These are phyloP conservation scores for Anas bahamensis DNA, from an alignment of 2,797 vertebrate genomes.

Conservation along the genomic window DNA sequence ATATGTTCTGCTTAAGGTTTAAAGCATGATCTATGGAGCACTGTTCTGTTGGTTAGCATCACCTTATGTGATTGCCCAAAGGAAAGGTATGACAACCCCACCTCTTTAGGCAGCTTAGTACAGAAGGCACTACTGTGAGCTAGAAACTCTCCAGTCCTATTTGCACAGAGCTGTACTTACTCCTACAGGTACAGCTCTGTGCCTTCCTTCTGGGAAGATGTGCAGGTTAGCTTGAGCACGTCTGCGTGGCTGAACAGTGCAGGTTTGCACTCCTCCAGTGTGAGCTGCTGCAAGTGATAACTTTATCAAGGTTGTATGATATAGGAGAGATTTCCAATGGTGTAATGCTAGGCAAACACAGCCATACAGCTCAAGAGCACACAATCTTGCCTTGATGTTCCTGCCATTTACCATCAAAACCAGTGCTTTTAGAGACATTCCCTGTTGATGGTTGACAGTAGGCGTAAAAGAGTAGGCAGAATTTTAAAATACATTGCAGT, in stretches of 20 bases:
- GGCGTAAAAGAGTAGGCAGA: not conserved
- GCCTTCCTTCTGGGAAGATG: not conserved
- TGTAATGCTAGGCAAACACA: rapidly evolving
- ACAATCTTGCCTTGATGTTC: not conserved
- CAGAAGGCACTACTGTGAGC: not conserved
- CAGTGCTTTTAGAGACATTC: not conserved
- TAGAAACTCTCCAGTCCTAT: not conserved
- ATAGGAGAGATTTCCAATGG: not conserved
- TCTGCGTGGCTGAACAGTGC: rapidly evolving
- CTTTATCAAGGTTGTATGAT: not conserved
- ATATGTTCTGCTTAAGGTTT: not conserved
- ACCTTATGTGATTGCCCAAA: not conserved
- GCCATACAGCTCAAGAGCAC: not conserved
- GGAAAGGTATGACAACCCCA: not conserved
- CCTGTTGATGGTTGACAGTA: not conserved
- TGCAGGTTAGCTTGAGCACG: not conserved
- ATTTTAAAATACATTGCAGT: not conserved
- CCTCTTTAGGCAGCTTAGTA: not conserved
- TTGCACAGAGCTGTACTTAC: not conserved
- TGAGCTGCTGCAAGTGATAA: not conserved
- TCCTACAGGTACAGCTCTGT: not conserved
- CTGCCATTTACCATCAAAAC: not conserved
- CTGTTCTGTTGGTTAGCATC: not conserved
- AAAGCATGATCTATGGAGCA: not conserved
- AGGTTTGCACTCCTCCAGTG: no score